Percentiles rank a stretch among this genome's conserved stretches.
Conservation (phyloP, 2,888 invertebrate genomes). For the Amblyjoppa proteus region DNA sequence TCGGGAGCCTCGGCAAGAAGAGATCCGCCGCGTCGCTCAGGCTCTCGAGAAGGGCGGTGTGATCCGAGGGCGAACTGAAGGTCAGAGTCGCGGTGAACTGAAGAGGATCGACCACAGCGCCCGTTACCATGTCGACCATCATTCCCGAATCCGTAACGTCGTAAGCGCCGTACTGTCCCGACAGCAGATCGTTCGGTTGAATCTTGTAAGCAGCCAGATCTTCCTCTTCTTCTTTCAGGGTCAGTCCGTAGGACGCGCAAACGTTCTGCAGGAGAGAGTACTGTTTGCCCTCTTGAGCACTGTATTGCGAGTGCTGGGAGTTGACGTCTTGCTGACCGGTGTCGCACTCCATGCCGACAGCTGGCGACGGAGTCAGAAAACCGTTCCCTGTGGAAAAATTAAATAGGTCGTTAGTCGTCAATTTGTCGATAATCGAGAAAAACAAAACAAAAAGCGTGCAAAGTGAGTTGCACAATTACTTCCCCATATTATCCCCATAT, state of each 20-base stretch:
- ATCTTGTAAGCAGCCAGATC: slow-evolving; percentile 91
- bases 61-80: slow-evolving; percentile 92
- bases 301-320: slow-evolving; percentile 82
- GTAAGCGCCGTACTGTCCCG: slow-evolving; percentile 88
- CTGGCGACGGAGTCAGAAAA: slow-evolving; percentile 89
- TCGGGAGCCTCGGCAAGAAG: slow-evolving; percentile 90
- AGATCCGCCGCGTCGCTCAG: slow-evolving; percentile 93
- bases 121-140: slow-evolving; percentile 93
- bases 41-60: slow-evolving; percentile 90
- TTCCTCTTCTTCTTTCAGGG: slow-evolving; percentile 91
- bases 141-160: slow-evolving; percentile 90
- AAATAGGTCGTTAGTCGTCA: background rate
- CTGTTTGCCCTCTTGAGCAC: slow-evolving; percentile 87
- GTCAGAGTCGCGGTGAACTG: slow-evolving; percentile 94
- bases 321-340: slow-evolving; percentile 88
- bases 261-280: slow-evolving; percentile 92
- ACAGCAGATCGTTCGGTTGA: slow-evolving; percentile 88
- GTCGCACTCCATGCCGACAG: slow-evolving; percentile 92
- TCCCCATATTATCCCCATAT: too few relatives aligned
- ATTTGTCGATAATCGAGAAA: background rate
- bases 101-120: slow-evolving; percentile 91
- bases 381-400: slow-evolving; percentile 85
- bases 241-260: slow-evolving; percentile 91
- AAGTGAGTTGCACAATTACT: too few relatives aligned
- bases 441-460: too few relatives aligned